Conservation (phyloP, 2,113 vertebrate genomes). For the Malaclemys terrapin region DNA sequence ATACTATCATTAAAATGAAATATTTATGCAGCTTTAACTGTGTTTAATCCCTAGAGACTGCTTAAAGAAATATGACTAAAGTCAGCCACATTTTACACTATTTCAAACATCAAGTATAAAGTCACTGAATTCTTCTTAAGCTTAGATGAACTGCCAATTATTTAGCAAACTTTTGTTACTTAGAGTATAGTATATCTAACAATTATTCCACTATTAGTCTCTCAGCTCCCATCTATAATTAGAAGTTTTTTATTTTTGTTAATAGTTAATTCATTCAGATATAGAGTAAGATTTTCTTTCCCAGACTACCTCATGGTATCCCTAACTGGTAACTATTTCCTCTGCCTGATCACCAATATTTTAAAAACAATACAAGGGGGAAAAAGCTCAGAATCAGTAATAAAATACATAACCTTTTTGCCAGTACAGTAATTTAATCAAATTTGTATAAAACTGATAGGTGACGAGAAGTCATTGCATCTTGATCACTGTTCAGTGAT, state of each 20-base stretch:
- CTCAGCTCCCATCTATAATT: not conserved
- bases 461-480: not conserved
- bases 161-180: not conserved
- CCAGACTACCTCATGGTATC: not conserved
- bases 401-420: not conserved
- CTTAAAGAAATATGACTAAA: not conserved
- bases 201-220: not conserved
- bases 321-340: not conserved
- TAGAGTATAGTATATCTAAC: not conserved
- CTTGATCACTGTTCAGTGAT: not conserved
- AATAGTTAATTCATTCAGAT: too few species aligned
- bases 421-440: not conserved
- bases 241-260: not conserved
- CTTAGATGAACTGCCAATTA: not conserved
- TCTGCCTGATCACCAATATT: not conserved
- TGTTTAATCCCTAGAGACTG: not conserved
- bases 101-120: not conserved
- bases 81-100: not conserved
- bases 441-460: not conserved
- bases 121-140: not conserved
- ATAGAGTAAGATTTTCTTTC: not conserved
- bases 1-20: conserved; percentile 25
- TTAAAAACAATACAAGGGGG: not conserved
- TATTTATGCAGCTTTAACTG: not conserved
- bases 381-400: too few species aligned